Percentiles rank a stretch among this genome's conserved stretches.
Conservation (phyloP, 2,113 vertebrate species). For the Lagopus muta region DNA sequence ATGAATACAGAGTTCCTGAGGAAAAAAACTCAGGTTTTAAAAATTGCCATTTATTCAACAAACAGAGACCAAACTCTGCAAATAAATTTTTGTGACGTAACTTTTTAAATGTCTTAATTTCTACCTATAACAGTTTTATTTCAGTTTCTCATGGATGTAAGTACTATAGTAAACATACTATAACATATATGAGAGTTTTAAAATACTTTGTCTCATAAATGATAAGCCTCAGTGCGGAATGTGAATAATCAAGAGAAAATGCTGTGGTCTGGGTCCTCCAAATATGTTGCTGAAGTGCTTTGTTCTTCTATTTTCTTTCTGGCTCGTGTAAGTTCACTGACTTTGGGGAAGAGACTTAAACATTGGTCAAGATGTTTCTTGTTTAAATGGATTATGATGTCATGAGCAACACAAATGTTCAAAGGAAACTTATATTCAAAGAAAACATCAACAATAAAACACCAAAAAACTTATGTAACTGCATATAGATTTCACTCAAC, state of each 20-base stretch:
- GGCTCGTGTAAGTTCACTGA: background rate
- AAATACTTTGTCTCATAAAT: background rate
- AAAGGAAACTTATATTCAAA: background rate
- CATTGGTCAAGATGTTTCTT: background rate
- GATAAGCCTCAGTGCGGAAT: background rate
- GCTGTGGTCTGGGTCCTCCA: background rate
- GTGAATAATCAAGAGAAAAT: background rate
- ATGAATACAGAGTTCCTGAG: background rate
- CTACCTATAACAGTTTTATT: background rate
- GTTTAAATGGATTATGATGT: slow-evolving; percentile 36
- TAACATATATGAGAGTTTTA: background rate
- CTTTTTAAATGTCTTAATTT: background rate
- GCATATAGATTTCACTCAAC: slow-evolving; percentile 60
- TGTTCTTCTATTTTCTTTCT: background rate
- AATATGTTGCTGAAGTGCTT: background rate
- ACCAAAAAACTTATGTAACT: slow-evolving; percentile 34
- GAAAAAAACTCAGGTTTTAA: background rate
- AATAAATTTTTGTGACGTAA: background rate
- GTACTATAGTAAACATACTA: background rate
- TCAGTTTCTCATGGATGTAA: background rate
- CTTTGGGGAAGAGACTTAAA: background rate
- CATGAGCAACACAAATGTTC: slow-evolving; percentile 24
- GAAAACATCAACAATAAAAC: slow-evolving; percentile 28
- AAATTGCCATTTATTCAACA: background rate
- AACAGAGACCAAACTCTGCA: background rate